These are phyloP conservation scores for Toxostoma redivivum DNA, from an alignment of 2,113 vertebrate species.

Conservation along the genomic window DNA sequence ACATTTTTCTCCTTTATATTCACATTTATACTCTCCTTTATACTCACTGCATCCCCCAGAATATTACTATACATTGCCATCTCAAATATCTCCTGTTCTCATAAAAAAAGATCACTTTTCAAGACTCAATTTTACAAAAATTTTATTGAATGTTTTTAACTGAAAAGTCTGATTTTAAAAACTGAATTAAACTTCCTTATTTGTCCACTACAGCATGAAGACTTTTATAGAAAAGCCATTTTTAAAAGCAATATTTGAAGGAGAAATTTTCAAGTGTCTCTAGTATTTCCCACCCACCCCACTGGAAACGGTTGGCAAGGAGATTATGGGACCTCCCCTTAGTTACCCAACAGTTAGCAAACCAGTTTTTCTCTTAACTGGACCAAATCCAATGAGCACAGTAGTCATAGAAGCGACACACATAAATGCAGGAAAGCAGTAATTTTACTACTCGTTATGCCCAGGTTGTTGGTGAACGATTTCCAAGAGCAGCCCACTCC, in stretches of 20 bases:
- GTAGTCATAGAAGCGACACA: not conserved
- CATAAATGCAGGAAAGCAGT: not conserved
- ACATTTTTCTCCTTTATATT: not conserved
- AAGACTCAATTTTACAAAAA: not conserved
- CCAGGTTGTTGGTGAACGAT: not conserved
- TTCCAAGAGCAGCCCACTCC: fast-evolving
- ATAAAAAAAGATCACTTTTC: not conserved
- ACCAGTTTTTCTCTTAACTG: not conserved
- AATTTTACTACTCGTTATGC: not conserved
- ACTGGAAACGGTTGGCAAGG: not conserved
- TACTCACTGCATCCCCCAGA: not conserved
- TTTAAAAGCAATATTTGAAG: not conserved
- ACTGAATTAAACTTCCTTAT: not conserved
- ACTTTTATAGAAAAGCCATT: not conserved
- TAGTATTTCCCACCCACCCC: not conserved
- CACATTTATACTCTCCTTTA: not conserved
- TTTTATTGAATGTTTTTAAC: not conserved
- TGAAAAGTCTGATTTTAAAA: not conserved
- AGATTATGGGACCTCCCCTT: not conserved
- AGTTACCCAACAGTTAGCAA: not conserved
- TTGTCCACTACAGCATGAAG: not conserved
- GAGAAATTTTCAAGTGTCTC: not conserved
- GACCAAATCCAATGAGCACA: fast-evolving
- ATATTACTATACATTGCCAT: not conserved
- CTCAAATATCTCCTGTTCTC: not conserved